Base-by-base conservation (phyloP, 1,140 invertebrate genomes). In the Papilio xuthus region DNA sequence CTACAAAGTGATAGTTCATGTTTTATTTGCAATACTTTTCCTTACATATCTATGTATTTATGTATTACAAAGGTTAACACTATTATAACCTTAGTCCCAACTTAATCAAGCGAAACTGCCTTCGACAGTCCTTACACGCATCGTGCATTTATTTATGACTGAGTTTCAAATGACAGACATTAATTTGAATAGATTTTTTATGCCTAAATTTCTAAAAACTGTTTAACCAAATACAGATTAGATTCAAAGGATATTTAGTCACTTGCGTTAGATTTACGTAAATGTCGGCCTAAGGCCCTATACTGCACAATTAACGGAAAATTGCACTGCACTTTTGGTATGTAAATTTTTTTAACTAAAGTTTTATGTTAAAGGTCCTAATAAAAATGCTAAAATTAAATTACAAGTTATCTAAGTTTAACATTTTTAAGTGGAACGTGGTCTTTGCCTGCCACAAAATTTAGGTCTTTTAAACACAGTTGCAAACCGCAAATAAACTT, bases 91-190 rank as follows among this genome's bases (percentile, higher is more conserved):
- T 73, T 47, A 73, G 41, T n/a, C 13, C 23, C 18, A 73, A 73
- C 42, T 73, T 44, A 73, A 44, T 73, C 71, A 73, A 73, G 42
- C 71, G 42, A 23, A 73, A 73, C 71, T 73, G 41, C 71, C 71
- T 73, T 73, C 71, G 8, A 44, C 23, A 73, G 71, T 47, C 71
- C 71, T 73, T 73, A 73, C 71, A 73, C 71, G 71, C 71, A 47
- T 73, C 71, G 10, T 73, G 71, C 41, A 26, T 44, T 73, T 47
- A 73, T 73, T 44, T 73, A 73, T 73, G 71, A 73, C 23, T 41
- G 20, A 73, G 42, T 73, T 73, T 15, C 20, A 20, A 73, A 73
- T 73, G 26, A 69, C n/a, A 37, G n/a, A 60, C 63, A 76, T 60
- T 72, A 81, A 60, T 10, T 78, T 76, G 32, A 76, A 76, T n/a